Conservation (phyloP, 1,140 invertebrate genomes). For the Mylabris phalerata region DNA sequence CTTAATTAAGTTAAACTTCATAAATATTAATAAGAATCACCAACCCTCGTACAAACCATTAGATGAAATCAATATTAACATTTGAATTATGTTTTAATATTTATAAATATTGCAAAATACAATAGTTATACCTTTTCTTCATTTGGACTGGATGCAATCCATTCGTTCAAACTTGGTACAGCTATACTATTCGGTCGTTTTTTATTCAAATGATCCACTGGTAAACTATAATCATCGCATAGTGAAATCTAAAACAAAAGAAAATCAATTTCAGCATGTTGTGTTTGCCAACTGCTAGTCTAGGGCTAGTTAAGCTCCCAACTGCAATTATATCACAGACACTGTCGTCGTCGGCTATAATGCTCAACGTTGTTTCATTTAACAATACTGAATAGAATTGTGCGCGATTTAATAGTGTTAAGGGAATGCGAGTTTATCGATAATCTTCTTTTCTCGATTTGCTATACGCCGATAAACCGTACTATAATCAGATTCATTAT, state of each 20-base stretch:
- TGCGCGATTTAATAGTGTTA: not conserved
- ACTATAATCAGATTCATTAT: too few relatives aligned
- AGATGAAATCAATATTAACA: too few relatives aligned
- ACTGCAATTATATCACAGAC: not conserved
- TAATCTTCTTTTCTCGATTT: too few relatives aligned
- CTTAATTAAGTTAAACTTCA: too few relatives aligned
- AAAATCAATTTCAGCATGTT: constrained; percentile 1
- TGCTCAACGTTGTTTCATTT: constrained; percentile 18
- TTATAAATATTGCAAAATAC: not conserved
- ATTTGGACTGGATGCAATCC: constrained; percentile 53
- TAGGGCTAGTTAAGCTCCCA: not conserved
- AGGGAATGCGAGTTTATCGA: not conserved
- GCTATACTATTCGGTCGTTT: constrained; percentile 54
- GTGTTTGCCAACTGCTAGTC: not conserved
- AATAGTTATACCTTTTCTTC: constrained; percentile 50
- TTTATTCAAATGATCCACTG: constrained; percentile 67
- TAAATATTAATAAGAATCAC: too few relatives aligned
- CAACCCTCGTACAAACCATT: too few relatives aligned
- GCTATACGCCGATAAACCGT: too few relatives aligned
- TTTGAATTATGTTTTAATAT: too few relatives aligned
- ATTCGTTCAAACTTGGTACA: constrained; percentile 49
- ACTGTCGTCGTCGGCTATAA: constrained; percentile 7
- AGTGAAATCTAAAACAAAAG: constrained; percentile 60
- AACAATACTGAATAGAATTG: constrained; percentile 22
- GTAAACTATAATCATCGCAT: constrained; percentile 73